Evolutionary conservation across 2,888 invertebrate genomes (phyloP), one percentile per base, ranked within the genome.

Genomic region (Drosophila paracracens): DNA sequence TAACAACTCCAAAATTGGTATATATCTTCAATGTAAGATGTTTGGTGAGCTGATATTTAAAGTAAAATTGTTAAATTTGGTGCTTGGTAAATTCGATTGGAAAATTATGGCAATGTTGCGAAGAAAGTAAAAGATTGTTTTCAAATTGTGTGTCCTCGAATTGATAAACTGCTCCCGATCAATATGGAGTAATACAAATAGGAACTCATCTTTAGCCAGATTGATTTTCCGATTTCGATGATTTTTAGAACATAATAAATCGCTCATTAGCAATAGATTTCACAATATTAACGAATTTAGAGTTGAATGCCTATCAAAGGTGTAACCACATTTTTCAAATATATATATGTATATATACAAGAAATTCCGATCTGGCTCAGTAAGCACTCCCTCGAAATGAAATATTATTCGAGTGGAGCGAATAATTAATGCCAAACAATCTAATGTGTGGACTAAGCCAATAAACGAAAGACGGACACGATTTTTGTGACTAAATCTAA

Each of bases 111-210:
- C 8, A 38, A 38, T 40, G 4, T 2, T 38, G 4, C 8, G 8
- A 38, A 38, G 38, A 38, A 38, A 8, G 1, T 1, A 38, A 38
- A 0, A n/a, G 0, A 8, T n/a, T 8, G n/a, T 8, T 38, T n/a
- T 38, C n/a, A 1, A 8, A 4, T n/a, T 38, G 38, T 8, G 29
- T 29, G 29, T 29, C 29, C 29, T 29, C 3, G 38, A 18, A 38
- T 18, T 8, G 8, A 38, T 0, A 1, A 38, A 8, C 10, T n/a
- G n/a, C 1, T 21, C 21, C n/a, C 40, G 5, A n/a, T 40, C 11
- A 21, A 2, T n/a, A n/a, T 40, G n/a, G n/a, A 4, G n/a, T 2
- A 4, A 10, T n/a, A 40, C n/a, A 4, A n/a, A 38, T 0, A n/a
- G n/a, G 1, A n/a, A 4, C 4, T n/a, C 4, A 40, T n/a, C 4